Conservation (phyloP, 2,888 invertebrate species). For the Drosophila anomalata region DNA sequence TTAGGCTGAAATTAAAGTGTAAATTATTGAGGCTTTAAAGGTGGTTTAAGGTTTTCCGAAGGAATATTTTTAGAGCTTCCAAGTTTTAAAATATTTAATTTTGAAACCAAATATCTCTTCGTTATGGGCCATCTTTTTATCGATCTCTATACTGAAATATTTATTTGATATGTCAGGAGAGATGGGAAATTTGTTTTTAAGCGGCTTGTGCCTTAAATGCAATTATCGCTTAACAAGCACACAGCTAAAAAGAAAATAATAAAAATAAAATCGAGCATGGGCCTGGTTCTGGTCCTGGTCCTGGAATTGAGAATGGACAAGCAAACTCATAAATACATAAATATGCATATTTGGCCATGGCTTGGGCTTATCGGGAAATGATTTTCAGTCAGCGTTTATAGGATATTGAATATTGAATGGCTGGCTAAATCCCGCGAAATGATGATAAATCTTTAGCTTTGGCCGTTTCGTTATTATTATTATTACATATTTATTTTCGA, state of each 20-base stretch:
- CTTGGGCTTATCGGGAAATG: slow-evolving; percentile 32
- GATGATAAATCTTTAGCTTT: slow-evolving; percentile 22
- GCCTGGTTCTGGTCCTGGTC: not conserved
- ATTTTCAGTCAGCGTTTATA: slow-evolving; percentile 34
- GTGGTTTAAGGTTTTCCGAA: too few species aligned
- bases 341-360: slow-evolving; percentile 31
- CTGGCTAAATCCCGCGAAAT: slow-evolving; percentile 28
- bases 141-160: not conserved
- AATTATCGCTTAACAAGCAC: slow-evolving; percentile 36
- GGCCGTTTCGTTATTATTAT: slow-evolving; percentile 1
- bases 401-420: slow-evolving; percentile 39
- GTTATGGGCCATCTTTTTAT: not conserved
- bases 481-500: slow-evolving; percentile 1
- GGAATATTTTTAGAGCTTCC: too few species aligned
- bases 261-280: slow-evolving; percentile 10
- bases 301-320: not conserved
- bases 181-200: slow-evolving; percentile 23
- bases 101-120: too few species aligned
- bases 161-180: slow-evolving; percentile 2
- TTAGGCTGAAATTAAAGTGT: too few species aligned
- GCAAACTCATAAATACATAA: slow-evolving; percentile 12
- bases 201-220: slow-evolving; percentile 43
- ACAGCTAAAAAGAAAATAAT: slow-evolving; percentile 1
- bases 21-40: too few species aligned
- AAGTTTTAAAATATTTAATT: too few species aligned